phyloP scores from a whole-genome alignment of 1,140 invertebrate genomes.

The Agrilus planipennis region DNA sequence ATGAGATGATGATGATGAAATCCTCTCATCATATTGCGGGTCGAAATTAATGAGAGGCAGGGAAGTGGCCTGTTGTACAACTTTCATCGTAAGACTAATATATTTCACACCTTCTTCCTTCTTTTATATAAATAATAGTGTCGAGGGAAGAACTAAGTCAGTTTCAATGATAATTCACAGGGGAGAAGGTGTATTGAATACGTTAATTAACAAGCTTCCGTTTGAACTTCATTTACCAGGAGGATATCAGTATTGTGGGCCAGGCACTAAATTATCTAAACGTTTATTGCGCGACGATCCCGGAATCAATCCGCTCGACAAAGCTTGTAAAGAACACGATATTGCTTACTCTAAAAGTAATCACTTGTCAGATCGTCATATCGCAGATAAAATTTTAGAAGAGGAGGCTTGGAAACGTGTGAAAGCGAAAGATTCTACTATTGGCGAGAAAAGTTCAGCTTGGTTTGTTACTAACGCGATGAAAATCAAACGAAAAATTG shows the following conservation, averaged over 20 bases:
- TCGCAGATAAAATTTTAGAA: constrained; percentile 31
- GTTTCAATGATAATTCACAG: no score
- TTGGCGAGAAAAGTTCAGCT: constrained; percentile 26
- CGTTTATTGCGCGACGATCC: constrained; percentile 32
- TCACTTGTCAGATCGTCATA: no score
- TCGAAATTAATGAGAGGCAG: no score
- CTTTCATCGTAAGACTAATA: no score
- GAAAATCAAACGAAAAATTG: constrained; percentile 16
- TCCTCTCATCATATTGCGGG: no score
- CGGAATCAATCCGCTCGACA: constrained; percentile 35
- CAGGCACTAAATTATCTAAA: constrained; percentile 35
- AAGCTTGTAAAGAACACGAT: constrained; percentile 35
- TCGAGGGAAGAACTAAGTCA: no score
- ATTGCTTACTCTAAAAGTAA: constrained; percentile 33
- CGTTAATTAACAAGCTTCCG: constrained; percentile 32
- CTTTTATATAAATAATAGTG: no score
- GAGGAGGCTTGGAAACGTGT: constrained; percentile 31
- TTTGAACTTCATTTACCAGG: constrained; percentile 36
- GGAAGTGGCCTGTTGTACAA: no score
- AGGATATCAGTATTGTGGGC: constrained; percentile 38
- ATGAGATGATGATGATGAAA: no score
- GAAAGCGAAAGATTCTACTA: constrained; percentile 27
- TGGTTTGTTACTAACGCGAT: constrained; percentile 12
- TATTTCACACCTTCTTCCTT: no score
- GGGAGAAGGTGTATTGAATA: constrained; percentile 5